Evolutionary conservation across 1,140 invertebrate species (phyloP).

Genomic region (Epicauta chinensis): DNA sequence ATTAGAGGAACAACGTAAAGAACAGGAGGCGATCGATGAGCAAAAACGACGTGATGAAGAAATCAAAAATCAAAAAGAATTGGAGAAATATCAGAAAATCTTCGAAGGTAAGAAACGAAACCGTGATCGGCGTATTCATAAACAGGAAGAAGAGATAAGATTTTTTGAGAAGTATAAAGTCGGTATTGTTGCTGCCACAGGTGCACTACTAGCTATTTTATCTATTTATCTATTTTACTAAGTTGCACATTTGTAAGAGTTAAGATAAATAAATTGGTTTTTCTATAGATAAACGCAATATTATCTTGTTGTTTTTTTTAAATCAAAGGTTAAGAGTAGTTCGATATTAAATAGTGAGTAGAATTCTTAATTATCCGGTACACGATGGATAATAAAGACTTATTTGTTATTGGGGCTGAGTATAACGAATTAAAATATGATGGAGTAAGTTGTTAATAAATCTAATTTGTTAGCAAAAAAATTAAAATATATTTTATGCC

Average conservation of each 20-base stretch:
- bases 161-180: constrained; percentile 44
- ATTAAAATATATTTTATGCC: too few species aligned
- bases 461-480: too few species aligned
- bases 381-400: constrained; percentile 22
- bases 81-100: constrained; percentile 68
- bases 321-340: too few species aligned
- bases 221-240: neutral
- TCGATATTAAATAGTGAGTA: too few species aligned
- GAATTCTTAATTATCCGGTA: too few species aligned
- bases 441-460: constrained; percentile 28
- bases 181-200: constrained; percentile 36
- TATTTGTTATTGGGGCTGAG: constrained; percentile 26
- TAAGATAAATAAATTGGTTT: too few species aligned
- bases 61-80: constrained; percentile 57
- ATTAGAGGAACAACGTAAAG: constrained; percentile 47
- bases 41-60: constrained; percentile 54
- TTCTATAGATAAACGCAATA: neutral
- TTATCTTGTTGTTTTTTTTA: too few species aligned
- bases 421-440: constrained; percentile 28
- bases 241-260: neutral
- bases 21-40: constrained; percentile 48
- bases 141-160: constrained; percentile 39
- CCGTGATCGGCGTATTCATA: constrained; percentile 42
- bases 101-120: constrained; percentile 54
- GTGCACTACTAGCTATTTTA: constrained; percentile 5